Base-by-base conservation (phyloP, 2,888 invertebrate species). In the Atherix ibis region DNA sequence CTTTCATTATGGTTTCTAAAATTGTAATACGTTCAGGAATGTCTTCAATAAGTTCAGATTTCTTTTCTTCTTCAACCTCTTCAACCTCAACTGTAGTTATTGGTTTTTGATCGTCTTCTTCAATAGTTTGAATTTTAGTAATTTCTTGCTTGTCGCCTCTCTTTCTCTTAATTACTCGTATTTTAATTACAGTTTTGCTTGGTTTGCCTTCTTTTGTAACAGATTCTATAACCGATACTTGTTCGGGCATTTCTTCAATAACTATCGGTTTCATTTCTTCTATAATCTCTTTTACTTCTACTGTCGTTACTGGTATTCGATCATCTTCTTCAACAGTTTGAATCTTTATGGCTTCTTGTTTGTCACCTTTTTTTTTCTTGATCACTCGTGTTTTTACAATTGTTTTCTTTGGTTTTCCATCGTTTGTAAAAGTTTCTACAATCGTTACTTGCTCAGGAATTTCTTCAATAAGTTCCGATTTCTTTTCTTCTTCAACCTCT, bases 261-360 rank as follows among this genome's bases (percentile, higher is more conserved):
- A 37, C 32, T n/a, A n/a, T n/a, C n/a, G n/a, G n/a, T 32, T 52
- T 46, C 22, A 54, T 47, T 53, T 39, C 42, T n/a, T 33, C 27
- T 28, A 62, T 53, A 9, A 40, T 54, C 32, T 33, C 48, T 36
- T 43, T 45, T n/a, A 46, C 43, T 4, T 41, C 41, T 1, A 55
- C 42, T 0, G 51, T 50, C 5, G 48, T 52, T 6, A 43, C 37
- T 0, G 66, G 66, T 36, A 59, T 49, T 34, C 54, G 48, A 9
- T 56, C 60, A 37, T 62, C 64, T 44, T 61, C 53, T 45, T 58
- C 56, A 25, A 63, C 50, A 14, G 63, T 63, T 32, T 56, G 49
- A 32, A 66, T 64, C 53, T 64, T 59, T 0, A 63, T 66, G 10
- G 62, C 47, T 46, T 67, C 63, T 27, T 61, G 51, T 44, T 53